Evolutionary conservation across 2,797 vertebrate species (phyloP), one percentile per base, ranked within the genome.

Genomic region (Malacoctenus gilli): DNA sequence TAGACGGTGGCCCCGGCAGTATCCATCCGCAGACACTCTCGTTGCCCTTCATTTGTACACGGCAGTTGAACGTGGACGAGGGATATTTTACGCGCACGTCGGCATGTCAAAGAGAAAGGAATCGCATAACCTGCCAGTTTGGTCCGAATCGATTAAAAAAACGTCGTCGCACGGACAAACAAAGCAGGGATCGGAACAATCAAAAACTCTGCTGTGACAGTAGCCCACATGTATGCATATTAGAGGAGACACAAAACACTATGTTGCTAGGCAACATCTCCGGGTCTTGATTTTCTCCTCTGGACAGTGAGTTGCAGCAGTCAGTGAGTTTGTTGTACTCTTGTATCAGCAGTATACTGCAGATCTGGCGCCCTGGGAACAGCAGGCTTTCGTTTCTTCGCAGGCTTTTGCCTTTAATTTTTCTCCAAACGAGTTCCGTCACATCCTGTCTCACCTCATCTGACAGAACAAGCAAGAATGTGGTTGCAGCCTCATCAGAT

Each of bases 1-100:
- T 87, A 84, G 70, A 52, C 55, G 49, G 68, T 78, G 84, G 77
- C 84, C 85, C 77, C 81, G 69, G 68, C 73, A 49, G 60, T 78
- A 74, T 52, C 75, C 39, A 39, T 63, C 54, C 46, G 57, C 66
- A 53, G 53, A 34, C 59, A 43, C 53, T 63, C 64, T 35, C 57
- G 37, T 64, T 79, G 83, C 66, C 82, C 84, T 87, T 83, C 71
- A 75, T 80, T 72, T 43, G 72, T 72, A 77, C 53, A 5, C 19
- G 49, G 54, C 52, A 19, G 38, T 12, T n/a, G 19, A 12, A 19
- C 11, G 18, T 19, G 37, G 4, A 15, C 10, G 6, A 9, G 35
- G 14, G 1, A 12, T 1, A 35, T 37, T 37, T 37, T 18, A n/a
- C 25, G 16, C 14, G 1, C 14, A 15, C 8, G 11, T 32, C 30